Conservation (phyloP, 2,797 vertebrate species). For the Bovichtus diacanthus region DNA sequence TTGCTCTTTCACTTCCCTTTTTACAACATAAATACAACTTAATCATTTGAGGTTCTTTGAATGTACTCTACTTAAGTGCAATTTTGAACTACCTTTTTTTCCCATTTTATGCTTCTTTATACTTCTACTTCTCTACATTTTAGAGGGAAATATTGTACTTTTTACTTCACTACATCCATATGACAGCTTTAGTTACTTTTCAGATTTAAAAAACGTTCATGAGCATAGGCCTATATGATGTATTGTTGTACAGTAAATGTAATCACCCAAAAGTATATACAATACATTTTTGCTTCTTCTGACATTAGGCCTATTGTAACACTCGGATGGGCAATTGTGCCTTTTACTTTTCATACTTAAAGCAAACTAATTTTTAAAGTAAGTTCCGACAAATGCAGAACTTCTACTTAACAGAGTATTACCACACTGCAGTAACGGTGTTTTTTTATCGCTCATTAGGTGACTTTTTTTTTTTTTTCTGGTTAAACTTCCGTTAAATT, state of each 20-base stretch:
- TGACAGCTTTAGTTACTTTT: neutral
- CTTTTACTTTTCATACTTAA: no score
- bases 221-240: neutral
- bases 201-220: neutral
- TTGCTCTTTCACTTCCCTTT: neutral
- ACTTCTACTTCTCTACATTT: neutral
- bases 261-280: neutral
- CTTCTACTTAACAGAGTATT: neutral
- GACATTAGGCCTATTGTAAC: no score
- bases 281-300: no score
- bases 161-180: neutral
- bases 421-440: neutral
- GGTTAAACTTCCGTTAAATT: no score
- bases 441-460: no score
- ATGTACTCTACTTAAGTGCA: neutral
- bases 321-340: no score
- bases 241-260: neutral
- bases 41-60: neutral
- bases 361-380: neutral
- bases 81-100: neutral
- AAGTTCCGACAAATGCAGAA: neutral
- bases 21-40: neutral
- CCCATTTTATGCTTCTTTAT: neutral
- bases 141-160: neutral
- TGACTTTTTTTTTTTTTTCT: no score